These are phyloP conservation scores for Cloeon dipterum DNA, from an alignment of 2,888 invertebrate species.

Conservation along the genomic window DNA sequence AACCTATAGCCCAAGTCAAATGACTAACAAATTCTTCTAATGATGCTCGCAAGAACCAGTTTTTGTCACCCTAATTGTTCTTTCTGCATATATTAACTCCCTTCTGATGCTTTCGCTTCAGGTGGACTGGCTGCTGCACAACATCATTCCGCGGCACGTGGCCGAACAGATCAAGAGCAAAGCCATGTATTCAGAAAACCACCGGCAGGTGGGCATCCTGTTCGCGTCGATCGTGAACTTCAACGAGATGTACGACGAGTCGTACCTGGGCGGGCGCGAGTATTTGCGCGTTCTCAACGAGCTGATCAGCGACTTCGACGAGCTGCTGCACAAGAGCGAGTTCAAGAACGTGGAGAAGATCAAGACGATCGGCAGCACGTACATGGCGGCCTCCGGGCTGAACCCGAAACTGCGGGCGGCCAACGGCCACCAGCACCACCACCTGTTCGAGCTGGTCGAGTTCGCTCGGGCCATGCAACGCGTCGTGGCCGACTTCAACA, in stretches of 20 bases:
- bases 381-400: conserved; percentile 93
- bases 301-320: conserved; percentile 88
- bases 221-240: conserved; percentile 95
- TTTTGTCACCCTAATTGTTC: no score
- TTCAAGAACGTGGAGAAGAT: conserved; percentile 88
- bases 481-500: conserved; percentile 68
- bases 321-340: conserved; percentile 56
- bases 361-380: conserved; percentile 89
- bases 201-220: conserved; percentile 76
- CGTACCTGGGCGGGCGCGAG: conserved; percentile 84
- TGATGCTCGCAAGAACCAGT: no score
- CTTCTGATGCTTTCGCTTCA: no score
- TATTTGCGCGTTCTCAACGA: conserved; percentile 88
- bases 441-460: conserved; percentile 73
- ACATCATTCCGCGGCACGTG: conserved; percentile 90
- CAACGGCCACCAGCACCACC: conserved; percentile 45
- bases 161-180: conserved; percentile 82
- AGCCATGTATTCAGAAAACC: conserved; percentile 71
- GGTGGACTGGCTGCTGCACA: conserved; percentile 91
- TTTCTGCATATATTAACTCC: no score
- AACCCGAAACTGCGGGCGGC: conserved; percentile 53
- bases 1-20: no score
- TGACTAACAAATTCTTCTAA: no score
- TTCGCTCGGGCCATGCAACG: conserved; percentile 82
- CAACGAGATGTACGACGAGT: conserved; percentile 94